Evolutionary conservation across 2,888 invertebrate genomes (phyloP), one percentile per base, ranked within the genome.

Genomic region (Horisme vitalbata): DNA sequence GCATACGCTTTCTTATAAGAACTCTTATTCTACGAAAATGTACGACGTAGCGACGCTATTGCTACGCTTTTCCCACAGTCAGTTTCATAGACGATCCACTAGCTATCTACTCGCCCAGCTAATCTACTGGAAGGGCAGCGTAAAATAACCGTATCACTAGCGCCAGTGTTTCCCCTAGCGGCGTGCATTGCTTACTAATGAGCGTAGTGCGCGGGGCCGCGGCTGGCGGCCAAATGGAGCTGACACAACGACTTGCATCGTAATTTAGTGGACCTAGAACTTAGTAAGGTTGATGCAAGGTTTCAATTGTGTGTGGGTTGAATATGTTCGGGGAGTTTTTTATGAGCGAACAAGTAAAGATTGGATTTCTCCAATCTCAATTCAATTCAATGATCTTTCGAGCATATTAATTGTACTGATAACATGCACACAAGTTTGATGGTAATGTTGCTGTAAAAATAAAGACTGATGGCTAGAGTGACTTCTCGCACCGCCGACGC

Each of bases 201-300:
- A 12, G n/a, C 11, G 8, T 5, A 15, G 32, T 32, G 39, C 31
- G 23, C 10, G 15, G 24, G 30, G 35, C 35, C 43, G 15, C 35
- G 30, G 11, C 34, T 21, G n/a, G n/a, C 48, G 44, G 41, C 41
- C 32, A 27, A 43, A 31, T 28, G 24, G 24, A 35, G 10, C 44
- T 39, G 31, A 35, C 39, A 37, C 28, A 23, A 39, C 31, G 48
- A 39, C 26, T 32, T 35, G 49, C 39, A 34, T 34, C 23, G 12
- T 23, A 34, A 34, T 28, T 3, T 21, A 3, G 1, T 33, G 21
- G 13, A 13, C 33, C 32, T 32, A 32, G 23, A 34, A 23, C 33
- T 13, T 11, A 21, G 3, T 11, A 20, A 32, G 32, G 32, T 18
- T 31, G 15, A 8, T 24, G 9, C 26, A 26, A 26, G 26, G 26